Base-by-base conservation (phyloP, 2,797 vertebrate genomes). In the Characodon lateralis region DNA sequence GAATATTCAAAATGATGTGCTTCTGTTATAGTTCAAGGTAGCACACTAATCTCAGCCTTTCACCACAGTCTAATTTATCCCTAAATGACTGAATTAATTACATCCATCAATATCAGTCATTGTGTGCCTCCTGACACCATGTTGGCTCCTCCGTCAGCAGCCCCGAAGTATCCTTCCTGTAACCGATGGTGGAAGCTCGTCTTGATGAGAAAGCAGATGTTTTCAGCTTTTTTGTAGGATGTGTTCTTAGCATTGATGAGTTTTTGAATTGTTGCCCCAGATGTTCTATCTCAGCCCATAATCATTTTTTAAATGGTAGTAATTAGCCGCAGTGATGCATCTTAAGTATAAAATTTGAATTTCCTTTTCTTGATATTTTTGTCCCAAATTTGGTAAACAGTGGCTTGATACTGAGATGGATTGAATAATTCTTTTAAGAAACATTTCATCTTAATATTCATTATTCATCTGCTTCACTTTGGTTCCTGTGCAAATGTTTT, bases 291-390 rank as follows among this genome's bases (percentile, higher is more conserved):
- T 24, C 63, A 41, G 13, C 69, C 18, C 20, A 72, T 82, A 83
- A 85, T 85, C 58, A 73, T 66, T 79, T 80, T 88, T 85, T 85
- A 75, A 80, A 82, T 83, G 71, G 78, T 80, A 14, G 80, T 84
- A 78, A 88, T 88, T 82, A 73, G 69, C 53, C 16, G 65, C 69
- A 70, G 74, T 41, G 65, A 78, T 76, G 78, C 80, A 43, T 78
- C 76, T 65, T 77, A 61, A 82, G 77, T 80, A 74, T 71, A 18
- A n/a, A 55, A 73, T 79, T 66, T 59, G 39, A 73, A 48, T 83
- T 77, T 72, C 31, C 51, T 72, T 69, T 77, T 50, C 53, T 43
- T 39, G 24, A 41, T 65, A 26, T 65, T 65, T 79, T 74, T 74
- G 59, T 43, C 76, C 10, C 24, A 50, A 46, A 63, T 63, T 48